Conservation (phyloP, 2,113 vertebrate genomes). For the Upupa epops region DNA sequence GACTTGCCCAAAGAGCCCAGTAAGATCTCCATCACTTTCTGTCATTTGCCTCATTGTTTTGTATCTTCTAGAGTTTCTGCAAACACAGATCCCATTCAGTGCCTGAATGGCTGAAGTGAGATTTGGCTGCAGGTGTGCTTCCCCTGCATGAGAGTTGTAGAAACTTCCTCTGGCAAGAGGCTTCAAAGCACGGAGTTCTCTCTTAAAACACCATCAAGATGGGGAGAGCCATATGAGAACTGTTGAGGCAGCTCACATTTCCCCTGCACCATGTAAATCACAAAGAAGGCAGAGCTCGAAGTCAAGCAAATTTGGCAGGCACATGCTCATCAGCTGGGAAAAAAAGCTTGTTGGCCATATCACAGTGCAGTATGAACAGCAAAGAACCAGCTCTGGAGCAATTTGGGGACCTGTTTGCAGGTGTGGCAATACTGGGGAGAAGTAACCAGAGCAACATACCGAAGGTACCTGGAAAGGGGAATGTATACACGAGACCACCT, state of each 20-base stretch:
- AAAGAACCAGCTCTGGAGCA: not conserved
- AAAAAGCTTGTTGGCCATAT: not conserved
- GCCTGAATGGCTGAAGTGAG: not conserved
- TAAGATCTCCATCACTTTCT: not conserved
- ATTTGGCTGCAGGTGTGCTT: not conserved
- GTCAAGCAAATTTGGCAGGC: not conserved
- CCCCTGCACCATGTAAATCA: not conserved
- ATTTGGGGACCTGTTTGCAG: not conserved
- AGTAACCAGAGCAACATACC: not conserved
- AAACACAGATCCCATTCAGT: not conserved
- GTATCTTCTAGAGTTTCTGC: not conserved
- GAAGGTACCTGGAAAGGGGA: not conserved
- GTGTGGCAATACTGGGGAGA: not conserved
- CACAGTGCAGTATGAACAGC: not conserved
- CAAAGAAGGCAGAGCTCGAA: not conserved
- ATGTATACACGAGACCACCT: not conserved
- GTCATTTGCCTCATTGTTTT: not conserved
- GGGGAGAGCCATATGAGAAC: fast-evolving
- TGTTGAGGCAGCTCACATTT: not conserved
- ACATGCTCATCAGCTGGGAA: not conserved
- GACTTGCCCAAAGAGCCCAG: not conserved
- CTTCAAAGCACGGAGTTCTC: not conserved
- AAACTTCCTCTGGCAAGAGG: not conserved
- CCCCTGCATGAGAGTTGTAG: not conserved
- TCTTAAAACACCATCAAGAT: not conserved